phyloP scores from a whole-genome alignment of 2,797 vertebrate species.

The Bradypus variegatus region DNA sequence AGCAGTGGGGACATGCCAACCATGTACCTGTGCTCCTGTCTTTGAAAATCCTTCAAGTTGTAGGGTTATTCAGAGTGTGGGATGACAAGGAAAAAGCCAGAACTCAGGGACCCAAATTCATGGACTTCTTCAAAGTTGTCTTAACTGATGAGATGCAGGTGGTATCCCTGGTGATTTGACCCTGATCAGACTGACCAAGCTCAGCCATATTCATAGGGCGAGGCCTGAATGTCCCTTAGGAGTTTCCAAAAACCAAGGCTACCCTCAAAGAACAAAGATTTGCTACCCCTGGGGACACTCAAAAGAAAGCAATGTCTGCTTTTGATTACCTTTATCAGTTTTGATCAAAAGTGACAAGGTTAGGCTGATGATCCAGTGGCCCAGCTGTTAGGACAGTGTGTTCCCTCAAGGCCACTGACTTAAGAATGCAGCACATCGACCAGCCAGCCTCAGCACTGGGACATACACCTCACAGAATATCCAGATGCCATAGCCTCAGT shows the following conservation, averaged over 20 bases:
- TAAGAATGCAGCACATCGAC: neutral
- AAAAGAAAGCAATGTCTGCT: neutral
- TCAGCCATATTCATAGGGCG: neutral
- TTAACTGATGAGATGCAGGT: neutral
- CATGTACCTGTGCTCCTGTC: neutral
- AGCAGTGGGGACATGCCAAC: neutral
- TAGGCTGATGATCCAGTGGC: neutral
- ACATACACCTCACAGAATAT: neutral
- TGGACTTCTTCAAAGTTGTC: neutral
- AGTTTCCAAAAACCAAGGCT: neutral
- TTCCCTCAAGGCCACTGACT: neutral
- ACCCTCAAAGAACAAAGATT: conserved; percentile 2
- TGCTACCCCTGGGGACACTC: neutral
- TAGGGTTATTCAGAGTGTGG: neutral
- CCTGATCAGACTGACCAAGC: neutral
- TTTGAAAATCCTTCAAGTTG: neutral
- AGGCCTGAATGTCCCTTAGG: neutral
- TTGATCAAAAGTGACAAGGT: conserved; percentile 14
- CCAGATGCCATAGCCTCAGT: neutral
- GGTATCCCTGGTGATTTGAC: neutral
- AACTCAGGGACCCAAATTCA: neutral
- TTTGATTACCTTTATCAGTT: neutral
- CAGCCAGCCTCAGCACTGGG: neutral
- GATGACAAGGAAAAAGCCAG: neutral
- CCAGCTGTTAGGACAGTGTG: neutral